These are phyloP conservation scores for Abscondita cerata DNA, from an alignment of 2,888 invertebrate species.

Conservation along the genomic window DNA sequence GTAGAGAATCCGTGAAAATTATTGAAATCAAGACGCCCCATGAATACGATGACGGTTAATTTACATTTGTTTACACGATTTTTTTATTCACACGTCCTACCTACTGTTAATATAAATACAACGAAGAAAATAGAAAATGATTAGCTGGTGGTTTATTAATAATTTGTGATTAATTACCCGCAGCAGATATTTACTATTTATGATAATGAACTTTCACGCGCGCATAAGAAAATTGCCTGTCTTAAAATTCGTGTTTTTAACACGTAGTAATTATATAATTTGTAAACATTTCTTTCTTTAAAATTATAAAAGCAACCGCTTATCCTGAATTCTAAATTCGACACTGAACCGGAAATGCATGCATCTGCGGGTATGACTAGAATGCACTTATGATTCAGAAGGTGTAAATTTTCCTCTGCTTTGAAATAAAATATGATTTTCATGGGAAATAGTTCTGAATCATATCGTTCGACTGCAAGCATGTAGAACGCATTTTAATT, in stretches of 20 bases:
- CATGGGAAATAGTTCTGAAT: conserved; percentile 7
- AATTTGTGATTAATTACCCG: too few relatives aligned
- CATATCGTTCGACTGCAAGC: background rate
- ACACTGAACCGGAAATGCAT: background rate
- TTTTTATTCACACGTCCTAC: too few relatives aligned
- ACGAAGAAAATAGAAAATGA: too few relatives aligned
- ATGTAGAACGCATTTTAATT: background rate
- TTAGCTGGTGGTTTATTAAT: too few relatives aligned
- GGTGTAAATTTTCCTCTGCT: background rate
- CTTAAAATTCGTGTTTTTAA: too few relatives aligned
- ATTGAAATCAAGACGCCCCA: too few relatives aligned
- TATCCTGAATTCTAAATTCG: background rate
- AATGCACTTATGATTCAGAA: background rate
- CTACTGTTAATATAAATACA: too few relatives aligned
- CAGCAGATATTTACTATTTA: background rate
- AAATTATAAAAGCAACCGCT: too few relatives aligned
- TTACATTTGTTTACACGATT: too few relatives aligned
- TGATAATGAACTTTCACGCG: conserved; percentile 7
- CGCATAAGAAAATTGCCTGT: background rate
- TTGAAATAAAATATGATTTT: conserved; percentile 8
- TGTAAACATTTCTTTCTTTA: too few relatives aligned
- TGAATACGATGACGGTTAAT: too few relatives aligned
- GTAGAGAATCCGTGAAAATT: too few relatives aligned
- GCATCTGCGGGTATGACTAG: background rate
- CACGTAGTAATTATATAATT: background rate